Percentiles rank a stretch among this genome's conserved stretches.
phyloP scores from a whole-genome alignment of 1,140 invertebrate species.

The Acromyrmex echinatior region DNA sequence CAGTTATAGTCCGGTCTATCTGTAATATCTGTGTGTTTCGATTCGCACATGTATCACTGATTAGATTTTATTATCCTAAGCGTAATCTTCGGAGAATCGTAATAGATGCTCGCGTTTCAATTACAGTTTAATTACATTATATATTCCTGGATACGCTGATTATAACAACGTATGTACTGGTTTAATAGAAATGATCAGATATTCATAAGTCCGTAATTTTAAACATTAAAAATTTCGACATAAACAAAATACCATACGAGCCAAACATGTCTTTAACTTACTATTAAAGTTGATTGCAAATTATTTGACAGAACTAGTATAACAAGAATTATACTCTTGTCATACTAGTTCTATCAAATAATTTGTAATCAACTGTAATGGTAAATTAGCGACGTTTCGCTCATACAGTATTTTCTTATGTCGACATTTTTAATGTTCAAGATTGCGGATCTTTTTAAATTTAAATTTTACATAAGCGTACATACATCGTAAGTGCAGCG shows the following conservation, averaged over 20 bases:
- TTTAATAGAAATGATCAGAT: constrained; percentile 7
- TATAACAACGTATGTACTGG: not conserved
- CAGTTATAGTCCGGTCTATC: constrained; percentile 41
- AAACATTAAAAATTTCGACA: too few relatives aligned
- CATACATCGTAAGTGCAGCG: not conserved
- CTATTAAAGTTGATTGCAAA: too few relatives aligned
- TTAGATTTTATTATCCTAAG: constrained; percentile 11
- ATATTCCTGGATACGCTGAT: not conserved
- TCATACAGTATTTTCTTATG: not conserved
- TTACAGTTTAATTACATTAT: constrained; percentile 6
- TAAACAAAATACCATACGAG: too few relatives aligned
- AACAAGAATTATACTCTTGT: too few relatives aligned
- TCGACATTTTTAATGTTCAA: not conserved
- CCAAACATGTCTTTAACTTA: too few relatives aligned
- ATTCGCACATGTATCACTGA: not conserved
- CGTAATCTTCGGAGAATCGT: not conserved
- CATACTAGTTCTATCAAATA: not conserved
- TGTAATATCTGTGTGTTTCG: constrained; percentile 36
- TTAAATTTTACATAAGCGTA: not conserved
- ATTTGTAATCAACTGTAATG: not conserved
- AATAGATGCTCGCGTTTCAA: not conserved
- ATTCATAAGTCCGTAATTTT: constrained; percentile 1
- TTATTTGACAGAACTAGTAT: too few relatives aligned
- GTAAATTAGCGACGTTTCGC: not conserved
- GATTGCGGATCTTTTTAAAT: not conserved